phyloP scores from a whole-genome alignment of 2,113 vertebrate genomes.

The Vimba vimba region DNA sequence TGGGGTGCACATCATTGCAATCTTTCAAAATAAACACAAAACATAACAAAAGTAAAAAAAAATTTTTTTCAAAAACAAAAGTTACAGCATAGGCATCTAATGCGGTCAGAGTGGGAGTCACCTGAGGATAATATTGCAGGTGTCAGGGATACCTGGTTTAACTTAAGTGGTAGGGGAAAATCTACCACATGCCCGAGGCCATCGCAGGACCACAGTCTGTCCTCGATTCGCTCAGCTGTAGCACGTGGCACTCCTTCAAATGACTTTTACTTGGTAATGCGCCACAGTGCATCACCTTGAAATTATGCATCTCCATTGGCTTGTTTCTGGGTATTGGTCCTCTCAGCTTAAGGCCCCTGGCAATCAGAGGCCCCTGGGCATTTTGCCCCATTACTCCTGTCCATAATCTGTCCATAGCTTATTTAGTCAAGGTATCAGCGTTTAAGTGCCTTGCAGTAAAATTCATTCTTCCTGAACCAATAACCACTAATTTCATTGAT shows the following conservation, averaged over 20 bases:
- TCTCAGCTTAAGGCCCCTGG: no score
- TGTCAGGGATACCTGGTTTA: no score
- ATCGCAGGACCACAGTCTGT: background rate
- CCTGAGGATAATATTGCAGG: no score
- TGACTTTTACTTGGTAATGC: conserved; percentile 36
- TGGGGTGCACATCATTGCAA: no score
- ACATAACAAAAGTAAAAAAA: no score
- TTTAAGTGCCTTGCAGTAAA: background rate
- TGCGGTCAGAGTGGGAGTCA: no score
- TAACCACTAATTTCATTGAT: conserved; percentile 13
- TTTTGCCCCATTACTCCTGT: background rate
- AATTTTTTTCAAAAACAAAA: no score
- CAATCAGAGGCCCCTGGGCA: background rate
- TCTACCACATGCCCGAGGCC: background rate
- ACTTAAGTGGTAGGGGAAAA: no score
- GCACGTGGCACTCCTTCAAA: conserved; percentile 19
- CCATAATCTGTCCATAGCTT: background rate
- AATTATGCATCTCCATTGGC: background rate
- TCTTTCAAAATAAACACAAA: no score
- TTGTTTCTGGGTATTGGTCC: background rate
- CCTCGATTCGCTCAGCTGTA: background rate
- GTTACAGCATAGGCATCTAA: no score
- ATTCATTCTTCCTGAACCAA: conserved; percentile 1
- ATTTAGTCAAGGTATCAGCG: background rate
- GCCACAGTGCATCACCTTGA: conserved; percentile 30